phyloP scores from a whole-genome alignment of 2,797 vertebrate genomes.

The Cottoperca gobio region DNA sequence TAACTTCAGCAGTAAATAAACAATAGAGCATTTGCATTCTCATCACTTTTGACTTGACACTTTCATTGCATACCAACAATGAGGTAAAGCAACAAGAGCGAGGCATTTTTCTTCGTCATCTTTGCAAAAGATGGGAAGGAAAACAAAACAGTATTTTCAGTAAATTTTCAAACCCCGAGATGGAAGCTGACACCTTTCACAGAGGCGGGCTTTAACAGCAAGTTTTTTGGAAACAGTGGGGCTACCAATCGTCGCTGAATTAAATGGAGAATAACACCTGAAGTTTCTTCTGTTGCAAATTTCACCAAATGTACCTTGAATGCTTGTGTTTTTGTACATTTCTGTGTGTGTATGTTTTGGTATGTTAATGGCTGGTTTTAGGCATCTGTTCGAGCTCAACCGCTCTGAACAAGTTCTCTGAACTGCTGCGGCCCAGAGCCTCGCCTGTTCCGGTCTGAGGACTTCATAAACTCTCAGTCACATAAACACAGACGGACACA shows the following conservation, averaged over 20 bases:
- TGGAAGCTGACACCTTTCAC: constrained; percentile 51
- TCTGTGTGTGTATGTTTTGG: background rate
- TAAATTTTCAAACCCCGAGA: constrained; percentile 36
- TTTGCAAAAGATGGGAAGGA: background rate
- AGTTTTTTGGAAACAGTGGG: constrained; percentile 35
- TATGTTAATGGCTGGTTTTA: constrained; percentile 8
- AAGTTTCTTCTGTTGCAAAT: constrained; percentile 29
- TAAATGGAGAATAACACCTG: constrained; percentile 48
- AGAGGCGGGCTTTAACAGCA: constrained; percentile 11
- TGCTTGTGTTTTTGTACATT: background rate
- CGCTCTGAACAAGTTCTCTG: constrained; percentile 41
- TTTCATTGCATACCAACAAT: background rate
- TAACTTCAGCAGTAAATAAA: background rate
- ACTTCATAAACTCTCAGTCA: constrained; percentile 16
- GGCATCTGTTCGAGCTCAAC: constrained; percentile 63
- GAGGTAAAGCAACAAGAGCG: background rate
- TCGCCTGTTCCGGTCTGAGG: constrained; percentile 30
- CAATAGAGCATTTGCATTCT: background rate
- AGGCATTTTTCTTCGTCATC: background rate
- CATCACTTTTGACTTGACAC: background rate
- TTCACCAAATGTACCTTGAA: constrained; percentile 22
- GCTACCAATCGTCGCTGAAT: constrained; percentile 28
- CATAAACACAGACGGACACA: constrained; percentile 19
- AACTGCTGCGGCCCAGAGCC: constrained; percentile 14
- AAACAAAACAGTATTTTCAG: constrained; percentile 12